A percentile compares a stretch with the other conserved stretches of the same genome.
phyloP scores from a whole-genome alignment of 2,797 vertebrate genomes.

The Peromyscus aztecus region DNA sequence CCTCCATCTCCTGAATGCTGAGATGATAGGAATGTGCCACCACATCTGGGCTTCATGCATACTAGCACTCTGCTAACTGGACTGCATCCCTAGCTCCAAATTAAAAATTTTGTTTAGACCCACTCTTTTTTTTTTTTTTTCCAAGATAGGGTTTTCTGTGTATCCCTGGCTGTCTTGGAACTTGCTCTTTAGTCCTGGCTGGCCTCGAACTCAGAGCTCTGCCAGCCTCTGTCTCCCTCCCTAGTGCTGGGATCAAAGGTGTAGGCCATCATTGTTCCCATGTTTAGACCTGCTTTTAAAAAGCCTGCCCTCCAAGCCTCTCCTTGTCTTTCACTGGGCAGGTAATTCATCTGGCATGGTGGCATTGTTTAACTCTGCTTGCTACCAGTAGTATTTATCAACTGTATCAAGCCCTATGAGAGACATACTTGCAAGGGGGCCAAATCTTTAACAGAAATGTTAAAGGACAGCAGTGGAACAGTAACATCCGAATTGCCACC shows the following conservation, averaged over 20 bases:
- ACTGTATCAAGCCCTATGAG: background rate
- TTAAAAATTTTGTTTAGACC: background rate
- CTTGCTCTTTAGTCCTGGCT: background rate
- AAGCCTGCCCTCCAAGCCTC: background rate
- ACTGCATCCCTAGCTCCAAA: background rate
- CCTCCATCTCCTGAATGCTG: background rate
- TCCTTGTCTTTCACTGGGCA: constrained; percentile 39
- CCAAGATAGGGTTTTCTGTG: background rate
- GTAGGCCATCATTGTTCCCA: background rate
- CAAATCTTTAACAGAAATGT: constrained; percentile 36
- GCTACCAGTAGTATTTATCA: constrained; percentile 50
- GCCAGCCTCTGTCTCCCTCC: background rate
- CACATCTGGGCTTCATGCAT: background rate
- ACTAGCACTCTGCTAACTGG: background rate
- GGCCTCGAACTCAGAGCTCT: background rate
- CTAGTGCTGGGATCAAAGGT: background rate
- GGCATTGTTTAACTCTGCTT: constrained; percentile 1
- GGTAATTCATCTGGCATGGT: constrained; percentile 19
- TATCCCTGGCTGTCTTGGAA: background rate
- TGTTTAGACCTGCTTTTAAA: background rate
- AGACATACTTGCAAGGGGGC: constrained; percentile 6
- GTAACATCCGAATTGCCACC: constrained; percentile 68
- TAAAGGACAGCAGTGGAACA: background rate
- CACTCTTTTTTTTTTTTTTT: background rate
- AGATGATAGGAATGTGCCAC: background rate